Evolutionary conservation across 1,140 invertebrate genomes (phyloP), one percentile per base, ranked within the genome.

Genomic region (Achroia grisella): DNA sequence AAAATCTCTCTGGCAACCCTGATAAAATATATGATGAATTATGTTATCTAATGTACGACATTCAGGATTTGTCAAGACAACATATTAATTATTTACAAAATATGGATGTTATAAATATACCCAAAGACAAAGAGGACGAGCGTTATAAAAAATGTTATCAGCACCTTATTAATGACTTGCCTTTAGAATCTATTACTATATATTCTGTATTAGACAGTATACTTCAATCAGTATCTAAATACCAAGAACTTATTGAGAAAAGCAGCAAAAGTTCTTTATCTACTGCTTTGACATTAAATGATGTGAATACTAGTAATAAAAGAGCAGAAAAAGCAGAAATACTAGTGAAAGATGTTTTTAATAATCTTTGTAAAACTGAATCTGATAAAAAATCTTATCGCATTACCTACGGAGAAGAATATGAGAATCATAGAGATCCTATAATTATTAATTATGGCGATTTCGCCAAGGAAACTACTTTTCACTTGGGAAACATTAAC

Each of bases 1-100:
- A 72, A 4, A 47, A 44, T 2, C 55, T 83, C 5, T 74, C 74
- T 5, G 71, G 76, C n/a, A 42, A 12, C 43, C 43, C 74, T 17
- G 74, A 79, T 46, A 74, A 65, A 40, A 74, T 89, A 39, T 89
- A 89, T 56, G 82, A 89, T 39, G 76, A 83, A 49, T 39, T 89
- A 30, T 87, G 86, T 43, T 84, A 58, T 41, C 66, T 88, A 10
- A 69, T 88, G 48, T 88, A 88, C 34, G 86, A 89, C 55, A 59
- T 89, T 15, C 82, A 88, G 58, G 87, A 90, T 57, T 71, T 87
- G 41, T 76, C 65, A 11, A 56, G 77, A 51, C 86, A 88, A 49
- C 85, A 88, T 50, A 35, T 39, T 1, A 58, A 82, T 48, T 89
- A 87, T 48, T 63, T 89, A 44, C 55, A 77, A 8, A 87, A 81